Evolutionary conservation across 2,797 vertebrate species (phyloP).

Genomic region (Anisognathus igniventris): DNA sequence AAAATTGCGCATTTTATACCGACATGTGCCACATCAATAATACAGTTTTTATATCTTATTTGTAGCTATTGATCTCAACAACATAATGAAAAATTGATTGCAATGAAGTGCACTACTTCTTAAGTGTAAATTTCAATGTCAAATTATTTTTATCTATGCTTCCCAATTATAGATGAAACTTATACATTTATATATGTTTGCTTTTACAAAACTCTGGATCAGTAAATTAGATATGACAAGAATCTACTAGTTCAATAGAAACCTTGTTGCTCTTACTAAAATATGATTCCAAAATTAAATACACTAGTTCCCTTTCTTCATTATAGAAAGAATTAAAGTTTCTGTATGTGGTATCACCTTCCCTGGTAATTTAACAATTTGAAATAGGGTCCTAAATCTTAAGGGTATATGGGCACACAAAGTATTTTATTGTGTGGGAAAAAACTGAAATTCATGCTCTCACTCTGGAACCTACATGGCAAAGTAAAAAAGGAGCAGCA

Average conservation of each 20-base stretch:
- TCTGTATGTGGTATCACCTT: conserved; percentile 54
- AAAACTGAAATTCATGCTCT: conserved; percentile 16
- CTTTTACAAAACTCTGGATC: conserved; percentile 67
- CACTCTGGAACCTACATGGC: background rate
- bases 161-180: conserved; percentile 75
- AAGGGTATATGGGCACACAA: background rate
- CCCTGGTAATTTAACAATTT: conserved; percentile 59
- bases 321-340: conserved; percentile 70
- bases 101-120: conserved; percentile 71
- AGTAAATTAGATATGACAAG: conserved; percentile 74
- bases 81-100: conserved; percentile 83
- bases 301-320: conserved; percentile 65
- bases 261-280: conserved; percentile 69
- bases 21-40: conserved; percentile 77
- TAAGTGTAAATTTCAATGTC: conserved; percentile 81
- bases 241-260: conserved; percentile 73
- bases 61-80: conserved; percentile 80
- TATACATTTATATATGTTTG: conserved; percentile 74
- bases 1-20: conserved; percentile 76
- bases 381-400: conserved; percentile 66
- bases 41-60: conserved; percentile 82
- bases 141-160: conserved; percentile 82
- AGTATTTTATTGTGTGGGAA: background rate
- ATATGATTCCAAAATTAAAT: conserved; percentile 77
- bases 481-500: conserved; percentile 6